These are phyloP conservation scores for Empis livida DNA, from an alignment of 2,888 invertebrate genomes.

Conservation along the genomic window DNA sequence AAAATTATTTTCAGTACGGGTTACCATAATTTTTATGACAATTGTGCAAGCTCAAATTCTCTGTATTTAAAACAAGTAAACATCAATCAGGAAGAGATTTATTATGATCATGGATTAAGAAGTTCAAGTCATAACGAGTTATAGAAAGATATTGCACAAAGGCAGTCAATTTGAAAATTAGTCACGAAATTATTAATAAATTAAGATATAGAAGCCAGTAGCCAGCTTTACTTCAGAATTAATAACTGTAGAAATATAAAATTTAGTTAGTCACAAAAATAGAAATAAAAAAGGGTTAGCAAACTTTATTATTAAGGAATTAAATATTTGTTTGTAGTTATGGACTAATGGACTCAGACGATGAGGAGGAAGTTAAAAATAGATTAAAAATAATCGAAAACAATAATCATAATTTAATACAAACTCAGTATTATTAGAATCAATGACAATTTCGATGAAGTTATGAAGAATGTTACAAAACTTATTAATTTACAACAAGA, in stretches of 20 bases:
- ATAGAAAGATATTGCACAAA: conserved; percentile 3
- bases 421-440: conserved; percentile 2
- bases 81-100: conserved; percentile 1
- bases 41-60: not conserved
- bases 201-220: conserved; percentile 2
- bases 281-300: not conserved
- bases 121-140: not conserved
- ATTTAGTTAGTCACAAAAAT: not conserved
- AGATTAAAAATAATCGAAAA: conserved; percentile 3
- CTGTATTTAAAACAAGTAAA: not conserved
- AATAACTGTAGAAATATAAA: not conserved
- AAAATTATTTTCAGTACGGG: not conserved
- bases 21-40: not conserved
- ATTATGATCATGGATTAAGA: conserved; percentile 2
- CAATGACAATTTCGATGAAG: conserved; percentile 4
- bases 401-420: conserved; percentile 4
- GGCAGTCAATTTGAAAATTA: conserved; percentile 1
- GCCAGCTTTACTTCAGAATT: not conserved
- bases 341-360: conserved; percentile 3
- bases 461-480: conserved; percentile 3
- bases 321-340: conserved; percentile 3
- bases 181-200: conserved; percentile 3
- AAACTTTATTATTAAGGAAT: conserved; percentile 2
- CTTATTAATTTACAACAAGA: conserved; percentile 4
- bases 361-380: conserved; percentile 2